Evolutionary conservation across 2,797 vertebrate genomes (phyloP).

Genomic region (Morelia viridis): DNA sequence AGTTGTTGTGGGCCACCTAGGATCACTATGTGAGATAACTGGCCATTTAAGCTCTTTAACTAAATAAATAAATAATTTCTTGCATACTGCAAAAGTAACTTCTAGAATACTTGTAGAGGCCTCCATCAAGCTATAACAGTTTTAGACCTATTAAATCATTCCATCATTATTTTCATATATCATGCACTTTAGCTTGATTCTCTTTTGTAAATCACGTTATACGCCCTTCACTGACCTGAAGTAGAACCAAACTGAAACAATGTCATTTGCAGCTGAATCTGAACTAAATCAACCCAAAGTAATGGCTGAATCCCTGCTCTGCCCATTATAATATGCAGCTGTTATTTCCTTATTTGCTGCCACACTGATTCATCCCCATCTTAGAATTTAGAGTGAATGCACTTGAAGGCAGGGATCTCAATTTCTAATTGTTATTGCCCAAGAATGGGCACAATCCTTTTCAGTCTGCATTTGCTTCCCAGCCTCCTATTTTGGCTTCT

Average conservation of each 20-base stretch:
- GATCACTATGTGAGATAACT: too few relatives aligned
- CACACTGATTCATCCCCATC: background rate
- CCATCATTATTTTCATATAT: background rate
- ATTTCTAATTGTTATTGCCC: background rate
- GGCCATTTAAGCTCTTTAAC: too few relatives aligned
- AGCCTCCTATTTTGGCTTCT: background rate
- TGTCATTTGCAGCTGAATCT: background rate
- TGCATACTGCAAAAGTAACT: too few relatives aligned
- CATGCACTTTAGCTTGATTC: background rate
- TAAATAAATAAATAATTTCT: too few relatives aligned
- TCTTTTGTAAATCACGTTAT: background rate
- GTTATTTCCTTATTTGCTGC: background rate
- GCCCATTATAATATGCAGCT: background rate
- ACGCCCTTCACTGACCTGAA: background rate
- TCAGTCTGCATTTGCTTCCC: background rate
- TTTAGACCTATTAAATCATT: too few relatives aligned
- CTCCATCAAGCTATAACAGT: too few relatives aligned
- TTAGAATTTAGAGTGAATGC: background rate
- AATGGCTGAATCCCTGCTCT: background rate
- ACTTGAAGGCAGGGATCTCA: background rate
- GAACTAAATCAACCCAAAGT: background rate
- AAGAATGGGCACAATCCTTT: background rate
- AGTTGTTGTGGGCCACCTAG: too few relatives aligned
- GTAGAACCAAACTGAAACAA: background rate
- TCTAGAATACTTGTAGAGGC: too few relatives aligned